Conservation (phyloP, 92 coral and sea anemone genomes). For the Paragorgia papillata region DNA sequence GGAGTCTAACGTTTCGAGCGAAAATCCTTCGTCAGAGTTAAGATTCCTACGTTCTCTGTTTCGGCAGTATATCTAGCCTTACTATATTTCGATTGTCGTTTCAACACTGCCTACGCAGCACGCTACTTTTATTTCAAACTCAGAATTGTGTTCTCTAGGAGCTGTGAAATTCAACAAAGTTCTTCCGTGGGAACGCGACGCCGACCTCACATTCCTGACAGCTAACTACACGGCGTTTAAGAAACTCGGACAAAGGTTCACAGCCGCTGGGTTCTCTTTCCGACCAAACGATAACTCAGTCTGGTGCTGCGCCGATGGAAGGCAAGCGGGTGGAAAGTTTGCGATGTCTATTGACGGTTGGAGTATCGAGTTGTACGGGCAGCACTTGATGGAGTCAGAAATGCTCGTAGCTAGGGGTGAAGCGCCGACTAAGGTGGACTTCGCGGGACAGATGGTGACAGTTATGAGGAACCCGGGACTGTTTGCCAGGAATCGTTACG, state of each 20-base stretch:
- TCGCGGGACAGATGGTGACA: slow-evolving; percentile 91
- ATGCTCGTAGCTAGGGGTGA: slow-evolving; percentile 82
- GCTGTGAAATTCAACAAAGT: slow-evolving; percentile 97
- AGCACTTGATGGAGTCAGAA: slow-evolving; percentile 97
- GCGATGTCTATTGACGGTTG: slow-evolving; percentile 73
- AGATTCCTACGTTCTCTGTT: no score
- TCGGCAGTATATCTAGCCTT: no score
- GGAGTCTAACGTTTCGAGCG: no score
- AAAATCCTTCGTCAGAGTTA: no score
- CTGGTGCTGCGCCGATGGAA: slow-evolving; percentile 94
- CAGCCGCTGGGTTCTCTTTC: slow-evolving; percentile 71
- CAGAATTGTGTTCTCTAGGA: slow-evolving; percentile 59
- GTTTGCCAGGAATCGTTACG: slow-evolving; percentile 95
- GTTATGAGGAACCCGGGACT: slow-evolving; percentile 98
- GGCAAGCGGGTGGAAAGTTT: slow-evolving; percentile 96
- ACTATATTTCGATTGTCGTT: no score
- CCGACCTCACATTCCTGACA: slow-evolving; percentile 95
- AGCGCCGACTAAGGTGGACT: slow-evolving; percentile 79
- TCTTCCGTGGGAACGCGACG: slow-evolving; percentile 99
- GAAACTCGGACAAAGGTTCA: slow-evolving; percentile 65
- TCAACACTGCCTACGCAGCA: no score
- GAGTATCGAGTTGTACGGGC: slow-evolving; percentile 92
- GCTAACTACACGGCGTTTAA: slow-evolving; percentile 91
- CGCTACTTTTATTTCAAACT: no score
- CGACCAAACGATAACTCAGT: slow-evolving; percentile 67